Evolutionary conservation across 2,797 vertebrate species (phyloP), one percentile per base, ranked within the genome.

Genomic region (Anableps anableps): DNA sequence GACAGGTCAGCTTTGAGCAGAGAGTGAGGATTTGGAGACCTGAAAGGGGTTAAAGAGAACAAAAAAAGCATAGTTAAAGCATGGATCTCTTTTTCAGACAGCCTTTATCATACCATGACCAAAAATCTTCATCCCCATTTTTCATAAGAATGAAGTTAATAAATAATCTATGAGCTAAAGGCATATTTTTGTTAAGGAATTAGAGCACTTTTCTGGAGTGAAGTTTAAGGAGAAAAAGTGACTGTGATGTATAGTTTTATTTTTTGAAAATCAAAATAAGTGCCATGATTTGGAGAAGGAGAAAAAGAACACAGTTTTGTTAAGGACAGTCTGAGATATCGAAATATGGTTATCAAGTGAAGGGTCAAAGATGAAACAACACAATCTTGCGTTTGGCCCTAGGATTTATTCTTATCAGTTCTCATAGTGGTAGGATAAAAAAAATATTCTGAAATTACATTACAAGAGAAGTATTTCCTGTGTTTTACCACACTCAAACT

Each of bases 1-100:
- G 82, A 72, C 89, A 89, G 93, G 92, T 93, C 85, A 91, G 81
- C 53, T 81, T 83, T 78, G 29, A 85, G 85, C 78, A 68, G 75
- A 70, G 75, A 84, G 85, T 76, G 80, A 77, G 66, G 81, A 81
- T 78, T 71, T 77, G 53, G 55, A 83, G 75, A 82, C 66, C 71
- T 74, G 60, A 82, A 21, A 66, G 72, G 41, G 78, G 58, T 74
- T 55, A 4, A 14, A 14, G 17, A 11, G 47, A 26, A 29, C 10
- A 66, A 29, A 68, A 74, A 78, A 81, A 75, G 79, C 50, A 79
- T 9, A 14, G 50, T 23, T 36, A 78, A 64, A 62, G 72, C 36
- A 38, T 34, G 23, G 79, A 82, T 80, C 78, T 87, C 80, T 75
- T 85, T 77, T 79, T 83, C 55, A 74, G 60, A 73, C 17, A n/a